Conservation (phyloP, 2,888 invertebrate genomes). For the Mantis religiosa region DNA sequence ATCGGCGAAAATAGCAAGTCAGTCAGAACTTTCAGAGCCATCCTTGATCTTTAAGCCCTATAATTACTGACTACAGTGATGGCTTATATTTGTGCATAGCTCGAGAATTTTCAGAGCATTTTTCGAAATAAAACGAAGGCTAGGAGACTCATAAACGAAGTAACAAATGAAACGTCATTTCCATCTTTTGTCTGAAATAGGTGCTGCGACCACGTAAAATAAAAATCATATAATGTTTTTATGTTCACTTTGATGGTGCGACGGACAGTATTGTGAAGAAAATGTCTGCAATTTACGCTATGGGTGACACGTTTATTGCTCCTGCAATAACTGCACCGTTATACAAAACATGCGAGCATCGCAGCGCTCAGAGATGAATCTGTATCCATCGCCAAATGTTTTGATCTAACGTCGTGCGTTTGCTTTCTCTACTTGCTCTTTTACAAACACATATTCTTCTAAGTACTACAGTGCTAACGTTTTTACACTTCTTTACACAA, state of each 20-base stretch:
- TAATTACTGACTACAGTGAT: too few relatives aligned
- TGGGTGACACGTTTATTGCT: background rate
- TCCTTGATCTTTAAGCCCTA: too few relatives aligned
- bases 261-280: background rate
- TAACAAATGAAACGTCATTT: background rate
- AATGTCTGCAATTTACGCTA: background rate
- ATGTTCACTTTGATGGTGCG: background rate
- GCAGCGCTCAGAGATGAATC: background rate
- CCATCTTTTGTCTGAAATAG: background rate
- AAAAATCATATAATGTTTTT: background rate
- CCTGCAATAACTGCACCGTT: background rate
- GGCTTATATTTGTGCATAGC: too few relatives aligned
- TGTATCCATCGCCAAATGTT: background rate
- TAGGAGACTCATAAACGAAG: background rate
- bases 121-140: too few relatives aligned
- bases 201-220: background rate
- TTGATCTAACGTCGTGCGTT: too few relatives aligned
- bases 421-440: too few relatives aligned
- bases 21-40: too few relatives aligned
- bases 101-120: too few relatives aligned
- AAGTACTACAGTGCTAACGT: too few relatives aligned
- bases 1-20: too few relatives aligned
- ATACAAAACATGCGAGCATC: background rate
- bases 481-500: too few relatives aligned
- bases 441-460: too few relatives aligned